Evolutionary conservation across 2,888 invertebrate species (phyloP), one percentile per base, ranked within the genome.

Genomic region (Troglohyphantes excavatus): DNA sequence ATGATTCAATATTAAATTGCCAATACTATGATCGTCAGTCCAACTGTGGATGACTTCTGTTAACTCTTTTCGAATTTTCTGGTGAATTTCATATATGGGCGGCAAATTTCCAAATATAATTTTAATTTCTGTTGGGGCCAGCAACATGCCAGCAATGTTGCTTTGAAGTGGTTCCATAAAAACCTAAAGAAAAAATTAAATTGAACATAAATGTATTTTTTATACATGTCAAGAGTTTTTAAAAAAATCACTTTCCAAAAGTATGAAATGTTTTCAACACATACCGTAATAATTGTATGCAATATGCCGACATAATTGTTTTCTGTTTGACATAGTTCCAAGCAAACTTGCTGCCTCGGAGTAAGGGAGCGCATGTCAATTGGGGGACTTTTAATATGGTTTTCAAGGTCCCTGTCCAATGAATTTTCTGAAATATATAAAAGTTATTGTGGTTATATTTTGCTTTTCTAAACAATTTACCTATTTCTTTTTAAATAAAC

Each of bases 261-360:
- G 23, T n/a, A n/a, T 11, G 39, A 39, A 39, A 39, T 39, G 9
- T 11, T 39, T 11, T 39, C 39, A 3, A 68, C 46, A 97, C 92
- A 29, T 46, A 94, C 98, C 94, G 96, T 97, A 93, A 98, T 96
- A 93, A 99, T 97, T 59, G 98, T 98, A 92, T 97, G 96, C 92
- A 99, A 95, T 93, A 99, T 98, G 91, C 96, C 96, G 90, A 99
- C 98, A 94, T 99, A 99, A 95, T 99, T 99, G 90, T 96, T 97
- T 94, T 99, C 99, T 0, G 99, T 99, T 94, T 98, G 97, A 91
- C 97, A 95, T 92, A 99, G 95, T 94, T 99, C 99, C 94, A 97
- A 95, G 93, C 97, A 97, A 75, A 97, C 97, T 94, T 96, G 96
- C 93, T 97, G 96, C 78, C 97, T 95, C 2, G 96, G 95, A 65